Percentiles rank a stretch among this genome's conserved stretches.
These are phyloP conservation scores for Thaleichthys pacificus DNA, from an alignment of 2,797 vertebrate species.

Conservation along the genomic window DNA sequence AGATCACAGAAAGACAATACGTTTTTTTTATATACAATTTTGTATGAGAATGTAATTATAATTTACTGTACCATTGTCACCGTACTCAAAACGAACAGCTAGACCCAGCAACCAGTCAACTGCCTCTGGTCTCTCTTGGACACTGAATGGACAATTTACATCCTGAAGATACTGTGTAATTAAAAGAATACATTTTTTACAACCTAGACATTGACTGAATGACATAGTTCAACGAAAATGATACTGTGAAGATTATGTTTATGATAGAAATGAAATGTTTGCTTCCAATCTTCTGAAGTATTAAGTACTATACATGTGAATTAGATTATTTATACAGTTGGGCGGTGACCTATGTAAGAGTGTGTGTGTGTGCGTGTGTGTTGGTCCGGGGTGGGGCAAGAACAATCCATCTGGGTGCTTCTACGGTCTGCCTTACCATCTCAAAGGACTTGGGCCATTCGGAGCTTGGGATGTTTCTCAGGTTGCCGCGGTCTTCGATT, in stretches of 20 bases:
- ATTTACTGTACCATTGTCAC: conserved; percentile 86
- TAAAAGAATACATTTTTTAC: conserved; percentile 12
- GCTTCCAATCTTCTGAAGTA: too few relatives aligned
- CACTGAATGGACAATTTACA: conserved; percentile 89
- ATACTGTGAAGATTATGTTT: too few relatives aligned
- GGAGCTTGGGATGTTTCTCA: conserved; percentile 91
- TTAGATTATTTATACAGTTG: too few relatives aligned
- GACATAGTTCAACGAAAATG: not conserved
- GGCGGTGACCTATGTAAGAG: too few relatives aligned
- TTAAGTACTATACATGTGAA: too few relatives aligned
- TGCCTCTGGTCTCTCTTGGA: conserved; percentile 83
- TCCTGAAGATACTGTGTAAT: conserved; percentile 87
- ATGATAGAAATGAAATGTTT: too few relatives aligned
- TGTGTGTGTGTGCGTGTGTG: too few relatives aligned
- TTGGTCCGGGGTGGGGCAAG: too few relatives aligned
- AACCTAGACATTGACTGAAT: not conserved
- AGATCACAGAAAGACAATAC: not conserved
- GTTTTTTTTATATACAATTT: too few relatives aligned
- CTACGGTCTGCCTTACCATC: conserved; percentile 72
- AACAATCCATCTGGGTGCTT: too few relatives aligned
- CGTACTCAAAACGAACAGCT: conserved; percentile 94
- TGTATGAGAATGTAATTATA: not conserved
- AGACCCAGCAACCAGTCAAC: conserved; percentile 95
- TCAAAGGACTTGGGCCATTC: conserved; percentile 92
- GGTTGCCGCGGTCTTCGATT: conserved; percentile 93